Evolutionary conservation across 1,140 invertebrate species (phyloP).

Genomic region (Gryllus bimaculatus): DNA sequence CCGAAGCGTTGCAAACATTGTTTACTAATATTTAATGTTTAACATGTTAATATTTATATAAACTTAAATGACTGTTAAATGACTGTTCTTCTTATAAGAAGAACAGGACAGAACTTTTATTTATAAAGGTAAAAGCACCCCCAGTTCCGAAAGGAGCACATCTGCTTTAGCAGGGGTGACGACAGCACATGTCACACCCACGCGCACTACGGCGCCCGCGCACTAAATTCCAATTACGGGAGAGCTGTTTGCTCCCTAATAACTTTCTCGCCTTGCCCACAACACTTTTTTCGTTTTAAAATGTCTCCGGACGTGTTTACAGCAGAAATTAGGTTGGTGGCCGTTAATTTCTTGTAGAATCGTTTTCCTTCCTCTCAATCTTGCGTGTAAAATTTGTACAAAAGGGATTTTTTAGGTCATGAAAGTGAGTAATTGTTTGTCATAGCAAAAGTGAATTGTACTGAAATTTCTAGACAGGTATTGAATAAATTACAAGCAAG

Average conservation of each 20-base stretch:
- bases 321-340: neutral
- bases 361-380: neutral
- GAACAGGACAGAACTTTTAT: too few species aligned
- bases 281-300: neutral
- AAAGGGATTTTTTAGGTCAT: neutral
- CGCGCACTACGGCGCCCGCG: too few species aligned
- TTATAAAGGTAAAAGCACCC: too few species aligned
- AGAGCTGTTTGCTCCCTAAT: neutral
- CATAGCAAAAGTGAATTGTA: neutral
- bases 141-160: too few species aligned
- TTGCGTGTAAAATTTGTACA: neutral
- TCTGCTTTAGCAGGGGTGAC: too few species aligned
- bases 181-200: too few species aligned
- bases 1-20: too few species aligned
- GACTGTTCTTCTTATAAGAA: too few species aligned
- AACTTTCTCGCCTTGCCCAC: neutral
- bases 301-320: neutral
- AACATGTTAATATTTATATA: too few species aligned
- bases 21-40: too few species aligned
- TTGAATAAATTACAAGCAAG: neutral
- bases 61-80: too few species aligned
- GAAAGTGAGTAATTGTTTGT: neutral
- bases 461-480: neutral
- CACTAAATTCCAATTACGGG: neutral
- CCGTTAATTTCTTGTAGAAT: neutral